These are phyloP conservation scores for Scarus forsteni DNA, from an alignment of 2,797 vertebrate species.

Conservation along the genomic window DNA sequence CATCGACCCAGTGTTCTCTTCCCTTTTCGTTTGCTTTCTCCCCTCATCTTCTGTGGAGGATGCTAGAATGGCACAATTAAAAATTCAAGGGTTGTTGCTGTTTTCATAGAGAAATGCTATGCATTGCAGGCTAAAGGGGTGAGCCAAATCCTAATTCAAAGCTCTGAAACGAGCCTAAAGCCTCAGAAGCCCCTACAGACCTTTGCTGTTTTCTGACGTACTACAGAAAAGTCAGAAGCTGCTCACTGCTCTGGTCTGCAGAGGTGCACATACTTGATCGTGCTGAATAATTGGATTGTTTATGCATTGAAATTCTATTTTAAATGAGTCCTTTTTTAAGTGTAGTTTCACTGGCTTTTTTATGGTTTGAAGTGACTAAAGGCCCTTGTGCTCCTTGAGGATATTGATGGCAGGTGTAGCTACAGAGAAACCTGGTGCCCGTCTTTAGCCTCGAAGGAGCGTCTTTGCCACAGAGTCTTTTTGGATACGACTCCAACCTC, in stretches of 20 bases:
- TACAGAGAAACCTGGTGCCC: slow-evolving; percentile 91
- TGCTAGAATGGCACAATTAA: slow-evolving; percentile 80
- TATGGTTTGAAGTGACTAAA: slow-evolving; percentile 60
- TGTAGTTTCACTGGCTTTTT: slow-evolving; percentile 41
- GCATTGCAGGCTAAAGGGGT: slow-evolving; percentile 84
- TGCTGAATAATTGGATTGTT: slow-evolving; percentile 72
- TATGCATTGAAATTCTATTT: slow-evolving; percentile 74
- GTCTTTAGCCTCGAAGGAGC: slow-evolving; percentile 74
- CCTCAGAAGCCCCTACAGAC: slow-evolving; percentile 78
- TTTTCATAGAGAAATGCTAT: slow-evolving; percentile 81
- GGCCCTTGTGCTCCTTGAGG: slow-evolving; percentile 55
- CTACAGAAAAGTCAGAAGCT: slow-evolving; percentile 90
- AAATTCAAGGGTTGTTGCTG: slow-evolving; percentile 58
- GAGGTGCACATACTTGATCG: slow-evolving; percentile 83
- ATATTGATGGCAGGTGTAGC: slow-evolving; percentile 86
- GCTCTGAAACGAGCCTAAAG: slow-evolving; percentile 57
- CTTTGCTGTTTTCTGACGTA: slow-evolving; percentile 87
- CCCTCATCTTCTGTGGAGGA: slow-evolving; percentile 77
- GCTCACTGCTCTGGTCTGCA: slow-evolving; percentile 86
- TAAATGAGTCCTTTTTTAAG: slow-evolving; percentile 71
- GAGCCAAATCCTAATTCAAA: slow-evolving; percentile 81
- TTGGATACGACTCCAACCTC: slow-evolving; percentile 79
- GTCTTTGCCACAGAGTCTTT: slow-evolving; percentile 81
- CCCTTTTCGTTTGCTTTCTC: slow-evolving; percentile 45
- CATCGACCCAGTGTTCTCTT: slow-evolving; percentile 26